Evolutionary conservation across 2,797 vertebrate genomes (phyloP).

Genomic region (Florisuga fusca): DNA sequence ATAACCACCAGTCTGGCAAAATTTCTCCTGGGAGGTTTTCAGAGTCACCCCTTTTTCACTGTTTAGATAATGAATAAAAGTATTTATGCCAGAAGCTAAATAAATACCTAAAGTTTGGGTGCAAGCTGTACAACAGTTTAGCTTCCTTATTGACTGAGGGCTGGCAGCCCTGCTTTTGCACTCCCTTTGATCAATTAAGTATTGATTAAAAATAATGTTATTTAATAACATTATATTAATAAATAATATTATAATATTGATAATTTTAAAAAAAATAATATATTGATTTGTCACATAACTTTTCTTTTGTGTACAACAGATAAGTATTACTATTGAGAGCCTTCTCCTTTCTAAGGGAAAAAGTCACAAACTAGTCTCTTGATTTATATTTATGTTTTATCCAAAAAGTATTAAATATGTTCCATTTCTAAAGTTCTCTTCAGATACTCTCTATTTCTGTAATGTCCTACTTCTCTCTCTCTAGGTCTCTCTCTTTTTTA

Average conservation of each 20-base stretch:
- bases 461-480: not conserved
- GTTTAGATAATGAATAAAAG: not conserved
- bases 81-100: not conserved
- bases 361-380: not conserved
- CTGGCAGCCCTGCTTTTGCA: not conserved
- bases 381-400: not conserved
- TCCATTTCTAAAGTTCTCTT: constrained; percentile 10
- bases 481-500: not conserved
- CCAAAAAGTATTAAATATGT: not conserved
- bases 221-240: too few species aligned
- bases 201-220: not conserved
- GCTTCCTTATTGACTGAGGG: not conserved
- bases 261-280: not conserved
- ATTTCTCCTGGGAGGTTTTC: not conserved
- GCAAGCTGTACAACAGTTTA: not conserved
- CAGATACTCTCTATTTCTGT: not conserved
- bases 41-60: not conserved
- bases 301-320: not conserved
- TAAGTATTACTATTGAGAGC: not conserved
- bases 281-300: not conserved
- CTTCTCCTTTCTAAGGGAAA: not conserved
- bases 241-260: not conserved
- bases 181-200: not conserved
- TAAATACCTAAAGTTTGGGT: not conserved
- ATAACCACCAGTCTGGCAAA: not conserved